Percentiles rank a stretch among this genome's conserved stretches.
Evolutionary conservation across 1,140 invertebrate species (phyloP).

Genomic region (Drosophila kepulauana): DNA sequence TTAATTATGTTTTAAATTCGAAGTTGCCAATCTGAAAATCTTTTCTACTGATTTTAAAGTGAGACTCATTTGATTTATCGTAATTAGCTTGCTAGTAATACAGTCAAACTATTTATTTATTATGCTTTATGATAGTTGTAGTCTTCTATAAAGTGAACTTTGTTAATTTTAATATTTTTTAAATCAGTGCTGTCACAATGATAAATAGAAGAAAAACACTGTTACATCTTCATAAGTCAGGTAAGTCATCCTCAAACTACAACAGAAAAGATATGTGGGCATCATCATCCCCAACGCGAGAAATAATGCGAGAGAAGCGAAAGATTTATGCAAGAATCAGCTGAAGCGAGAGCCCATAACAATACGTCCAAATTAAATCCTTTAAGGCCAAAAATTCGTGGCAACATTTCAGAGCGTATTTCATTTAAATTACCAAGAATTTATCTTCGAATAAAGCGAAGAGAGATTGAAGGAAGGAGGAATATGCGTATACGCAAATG

Average conservation of each 20-base stretch:
- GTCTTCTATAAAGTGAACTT: too few relatives aligned
- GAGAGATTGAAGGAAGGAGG: not conserved
- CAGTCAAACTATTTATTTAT: too few relatives aligned
- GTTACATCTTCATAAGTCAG: not conserved
- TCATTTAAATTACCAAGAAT: constrained; percentile 77
- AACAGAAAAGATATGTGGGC: not conserved
- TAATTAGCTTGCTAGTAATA: too few relatives aligned
- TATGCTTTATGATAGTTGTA: too few relatives aligned
- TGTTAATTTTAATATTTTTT: too few relatives aligned
- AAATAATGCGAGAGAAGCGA: constrained; percentile 6
- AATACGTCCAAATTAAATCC: constrained; percentile 76
- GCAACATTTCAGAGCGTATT: constrained; percentile 70
- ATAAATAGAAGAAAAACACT: constrained; percentile 5
- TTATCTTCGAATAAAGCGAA: constrained; percentile 47
- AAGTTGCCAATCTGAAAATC: too few relatives aligned
- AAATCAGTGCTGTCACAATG: not conserved
- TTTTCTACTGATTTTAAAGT: too few relatives aligned
- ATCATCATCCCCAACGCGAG: not conserved
- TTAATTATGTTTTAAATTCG: too few relatives aligned
- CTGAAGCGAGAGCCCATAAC: constrained; percentile 50
- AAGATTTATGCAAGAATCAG: constrained; percentile 38
- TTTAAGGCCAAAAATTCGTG: constrained; percentile 60
- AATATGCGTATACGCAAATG: constrained; percentile 44
- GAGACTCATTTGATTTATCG: too few relatives aligned
- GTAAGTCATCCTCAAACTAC: constrained; percentile 20